Conservation (phyloP, 2,888 invertebrate genomes). For the Diarsia rubi region DNA sequence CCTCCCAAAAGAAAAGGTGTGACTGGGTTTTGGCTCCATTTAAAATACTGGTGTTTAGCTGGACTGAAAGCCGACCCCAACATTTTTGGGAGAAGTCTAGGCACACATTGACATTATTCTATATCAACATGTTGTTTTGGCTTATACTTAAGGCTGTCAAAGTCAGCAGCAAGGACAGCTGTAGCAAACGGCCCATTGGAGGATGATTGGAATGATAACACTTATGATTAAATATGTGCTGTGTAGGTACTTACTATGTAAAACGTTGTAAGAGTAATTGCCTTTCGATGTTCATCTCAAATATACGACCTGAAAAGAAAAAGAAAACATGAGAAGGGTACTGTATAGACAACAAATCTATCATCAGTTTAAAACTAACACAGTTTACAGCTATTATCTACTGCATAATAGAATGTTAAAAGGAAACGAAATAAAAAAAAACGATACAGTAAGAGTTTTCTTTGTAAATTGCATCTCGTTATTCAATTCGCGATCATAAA, state of each 20-base stretch:
- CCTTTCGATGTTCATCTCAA: conserved; percentile 49
- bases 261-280: conserved; percentile 28
- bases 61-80: too few species aligned
- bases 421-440: conserved; percentile 29
- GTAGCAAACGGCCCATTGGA: too few species aligned
- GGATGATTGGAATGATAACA: too few species aligned
- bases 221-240: neutral
- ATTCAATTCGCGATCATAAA: conserved; percentile 33
- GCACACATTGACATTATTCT: too few species aligned
- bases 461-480: conserved; percentile 39
- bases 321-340: conserved; percentile 3
- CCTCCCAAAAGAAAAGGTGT: too few species aligned
- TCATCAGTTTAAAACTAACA: conserved; percentile 24
- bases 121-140: too few species aligned
- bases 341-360: neutral
- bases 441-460: conserved; percentile 11
- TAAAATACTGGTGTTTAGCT: too few species aligned
- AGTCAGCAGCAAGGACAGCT: too few species aligned
- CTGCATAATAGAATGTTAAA: conserved; percentile 15
- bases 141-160: too few species aligned
- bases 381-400: neutral
- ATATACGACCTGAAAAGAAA: conserved; percentile 49
- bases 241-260: conserved; percentile 56
- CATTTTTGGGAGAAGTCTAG: too few species aligned
- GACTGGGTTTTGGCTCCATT: too few species aligned